These are phyloP conservation scores for Piaya cayana DNA, from an alignment of 2,113 vertebrate species.

Conservation along the genomic window DNA sequence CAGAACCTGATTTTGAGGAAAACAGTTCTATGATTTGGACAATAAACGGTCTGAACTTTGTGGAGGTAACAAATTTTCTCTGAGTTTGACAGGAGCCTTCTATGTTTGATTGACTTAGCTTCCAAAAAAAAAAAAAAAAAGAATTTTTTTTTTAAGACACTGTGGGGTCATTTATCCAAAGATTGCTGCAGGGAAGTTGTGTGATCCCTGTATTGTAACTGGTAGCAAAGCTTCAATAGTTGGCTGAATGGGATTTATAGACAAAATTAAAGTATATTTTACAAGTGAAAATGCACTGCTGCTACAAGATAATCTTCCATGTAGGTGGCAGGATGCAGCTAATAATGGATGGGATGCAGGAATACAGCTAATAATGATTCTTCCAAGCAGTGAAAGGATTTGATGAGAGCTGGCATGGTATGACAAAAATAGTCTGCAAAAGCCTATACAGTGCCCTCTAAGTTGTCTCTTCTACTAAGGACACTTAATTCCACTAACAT, in stretches of 20 bases:
- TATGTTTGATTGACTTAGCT: not conserved
- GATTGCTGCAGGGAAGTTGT: not conserved
- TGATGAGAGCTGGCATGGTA: not conserved
- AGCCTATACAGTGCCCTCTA: not conserved
- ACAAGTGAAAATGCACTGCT: not conserved
- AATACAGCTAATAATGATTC: not conserved
- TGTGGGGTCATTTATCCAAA: not conserved
- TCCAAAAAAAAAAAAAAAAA: not conserved
- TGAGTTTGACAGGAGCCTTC: not conserved
- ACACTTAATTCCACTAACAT: not conserved
- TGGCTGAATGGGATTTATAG: not conserved
- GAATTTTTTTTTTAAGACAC: not conserved
- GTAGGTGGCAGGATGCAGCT: not conserved
- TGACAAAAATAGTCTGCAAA: not conserved
- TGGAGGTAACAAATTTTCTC: not conserved
- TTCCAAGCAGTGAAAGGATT: not conserved
- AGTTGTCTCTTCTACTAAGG: not conserved
- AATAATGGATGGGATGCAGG: too few species aligned
- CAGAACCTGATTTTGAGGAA: not conserved
- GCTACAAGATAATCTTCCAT: rapidly evolving
- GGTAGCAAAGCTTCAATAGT: not conserved
- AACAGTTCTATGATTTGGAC: rapidly evolving
- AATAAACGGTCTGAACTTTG: not conserved
- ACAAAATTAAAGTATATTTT: not conserved
- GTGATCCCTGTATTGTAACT: not conserved